Evolutionary conservation across 2,888 invertebrate species (phyloP).

Genomic region (Megamerina dolium): DNA sequence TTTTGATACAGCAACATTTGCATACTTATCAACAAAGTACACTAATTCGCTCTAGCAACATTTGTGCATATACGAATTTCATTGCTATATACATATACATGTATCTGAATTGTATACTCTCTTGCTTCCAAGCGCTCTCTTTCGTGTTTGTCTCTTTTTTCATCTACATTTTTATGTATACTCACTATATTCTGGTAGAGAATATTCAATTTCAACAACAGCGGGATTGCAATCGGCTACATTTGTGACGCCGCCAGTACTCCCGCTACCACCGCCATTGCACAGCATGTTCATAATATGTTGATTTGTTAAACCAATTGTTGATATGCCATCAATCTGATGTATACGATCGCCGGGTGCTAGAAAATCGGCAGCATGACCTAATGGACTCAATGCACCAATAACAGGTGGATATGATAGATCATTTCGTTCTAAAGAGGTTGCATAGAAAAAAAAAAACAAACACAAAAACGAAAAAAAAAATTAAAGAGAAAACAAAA

Average conservation of each 20-base stretch:
- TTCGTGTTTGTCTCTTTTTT: too few relatives aligned
- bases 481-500: conserved; percentile 8
- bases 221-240: too few relatives aligned
- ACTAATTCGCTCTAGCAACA: too few relatives aligned
- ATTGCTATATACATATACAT: too few relatives aligned
- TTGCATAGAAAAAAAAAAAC: conserved; percentile 6
- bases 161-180: conserved; percentile 25
- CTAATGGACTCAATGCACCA: conserved; percentile 46
- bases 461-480: conserved; percentile 2
- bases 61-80: too few relatives aligned
- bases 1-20: too few relatives aligned
- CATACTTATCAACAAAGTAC: too few relatives aligned
- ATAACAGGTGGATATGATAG: conserved; percentile 50
- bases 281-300: conserved; percentile 68
- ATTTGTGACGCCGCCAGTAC: conserved; percentile 45
- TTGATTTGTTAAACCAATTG: conserved; percentile 67
- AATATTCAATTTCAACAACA: conserved; percentile 77
- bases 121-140: too few relatives aligned
- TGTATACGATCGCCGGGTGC: conserved; percentile 74
- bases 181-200: conserved; percentile 74
- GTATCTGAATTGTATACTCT: too few relatives aligned
- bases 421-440: conserved; percentile 44
- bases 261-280: conserved; percentile 42
- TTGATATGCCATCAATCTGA: conserved; percentile 76
- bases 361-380: conserved; percentile 62